Conservation (phyloP, 2,888 invertebrate genomes). For the Asteroscopus sphinx region DNA sequence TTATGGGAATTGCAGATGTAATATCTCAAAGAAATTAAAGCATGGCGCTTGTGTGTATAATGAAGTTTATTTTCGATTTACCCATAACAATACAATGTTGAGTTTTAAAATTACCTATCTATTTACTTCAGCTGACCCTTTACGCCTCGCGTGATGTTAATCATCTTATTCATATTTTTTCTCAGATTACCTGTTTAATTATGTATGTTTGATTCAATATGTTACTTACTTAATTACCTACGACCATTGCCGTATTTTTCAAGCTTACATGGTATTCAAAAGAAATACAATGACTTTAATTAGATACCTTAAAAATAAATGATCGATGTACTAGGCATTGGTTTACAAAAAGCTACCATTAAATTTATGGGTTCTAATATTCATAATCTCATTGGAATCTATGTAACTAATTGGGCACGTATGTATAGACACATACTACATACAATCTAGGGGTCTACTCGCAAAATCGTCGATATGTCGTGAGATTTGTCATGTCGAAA, state of each 20-base stretch:
- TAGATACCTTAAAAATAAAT: constrained; percentile 28
- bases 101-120: constrained; percentile 11
- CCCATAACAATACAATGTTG: constrained; percentile 2
- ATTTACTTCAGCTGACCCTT: constrained; percentile 24
- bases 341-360: too few relatives aligned
- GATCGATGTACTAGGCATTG: constrained; percentile 2
- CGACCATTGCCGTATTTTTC: constrained; percentile 17
- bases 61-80: too few relatives aligned
- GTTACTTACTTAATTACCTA: constrained; percentile 4
- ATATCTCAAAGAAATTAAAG: too few relatives aligned
- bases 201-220: constrained; percentile 20
- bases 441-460: too few relatives aligned
- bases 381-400: too few relatives aligned
- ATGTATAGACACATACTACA: neutral
- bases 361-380: too few relatives aligned
- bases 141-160: constrained; percentile 33
- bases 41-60: too few relatives aligned
- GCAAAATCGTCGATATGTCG: too few relatives aligned
- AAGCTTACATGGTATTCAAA: constrained; percentile 8
- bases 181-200: constrained; percentile 33
- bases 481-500: too few relatives aligned
- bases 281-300: neutral
- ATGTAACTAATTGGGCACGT: too few relatives aligned
- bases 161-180: constrained; percentile 33
- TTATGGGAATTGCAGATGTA: too few relatives aligned